Percentiles rank a stretch among this genome's conserved stretches.
Evolutionary conservation across 2,113 vertebrate genomes (phyloP).

Genomic region (Cathartes aura): DNA sequence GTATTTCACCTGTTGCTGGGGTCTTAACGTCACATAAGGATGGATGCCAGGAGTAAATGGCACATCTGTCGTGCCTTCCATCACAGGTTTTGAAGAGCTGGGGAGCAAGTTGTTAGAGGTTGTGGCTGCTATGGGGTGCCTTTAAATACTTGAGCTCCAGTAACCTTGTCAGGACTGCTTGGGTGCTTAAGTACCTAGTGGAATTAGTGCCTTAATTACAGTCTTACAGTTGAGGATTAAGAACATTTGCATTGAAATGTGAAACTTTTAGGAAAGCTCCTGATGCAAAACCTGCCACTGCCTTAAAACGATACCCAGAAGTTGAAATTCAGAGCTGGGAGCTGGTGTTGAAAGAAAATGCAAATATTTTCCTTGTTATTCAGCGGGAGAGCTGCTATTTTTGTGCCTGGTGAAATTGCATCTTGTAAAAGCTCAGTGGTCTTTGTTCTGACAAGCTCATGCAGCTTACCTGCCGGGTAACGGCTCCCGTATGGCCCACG

Average conservation of each 20-base stretch:
- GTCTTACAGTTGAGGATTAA: neutral
- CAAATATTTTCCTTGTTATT: slow-evolving; percentile 2
- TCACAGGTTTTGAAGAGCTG: neutral
- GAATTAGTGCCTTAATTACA: neutral
- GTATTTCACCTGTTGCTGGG: neutral
- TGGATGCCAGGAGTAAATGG: neutral
- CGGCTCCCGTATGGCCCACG: rapidly evolving
- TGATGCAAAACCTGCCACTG: neutral
- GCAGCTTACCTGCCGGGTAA: neutral
- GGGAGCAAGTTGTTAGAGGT: neutral
- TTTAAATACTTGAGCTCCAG: neutral
- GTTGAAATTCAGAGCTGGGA: neutral
- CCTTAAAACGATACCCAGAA: neutral
- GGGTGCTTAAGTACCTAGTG: neutral
- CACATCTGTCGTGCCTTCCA: neutral
- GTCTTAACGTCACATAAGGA: neutral
- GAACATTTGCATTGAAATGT: neutral
- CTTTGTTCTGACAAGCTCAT: neutral
- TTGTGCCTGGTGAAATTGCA: neutral
- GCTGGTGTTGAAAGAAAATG: slow-evolving; percentile 4
- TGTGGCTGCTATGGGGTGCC: neutral
- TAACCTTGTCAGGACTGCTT: neutral
- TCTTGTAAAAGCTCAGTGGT: neutral
- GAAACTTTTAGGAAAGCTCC: slow-evolving; percentile 1
- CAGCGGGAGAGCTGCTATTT: neutral